Evolutionary conservation across 2,888 invertebrate species (phyloP), one percentile per base, ranked within the genome.

Genomic region (Epirrhoe tristata): DNA sequence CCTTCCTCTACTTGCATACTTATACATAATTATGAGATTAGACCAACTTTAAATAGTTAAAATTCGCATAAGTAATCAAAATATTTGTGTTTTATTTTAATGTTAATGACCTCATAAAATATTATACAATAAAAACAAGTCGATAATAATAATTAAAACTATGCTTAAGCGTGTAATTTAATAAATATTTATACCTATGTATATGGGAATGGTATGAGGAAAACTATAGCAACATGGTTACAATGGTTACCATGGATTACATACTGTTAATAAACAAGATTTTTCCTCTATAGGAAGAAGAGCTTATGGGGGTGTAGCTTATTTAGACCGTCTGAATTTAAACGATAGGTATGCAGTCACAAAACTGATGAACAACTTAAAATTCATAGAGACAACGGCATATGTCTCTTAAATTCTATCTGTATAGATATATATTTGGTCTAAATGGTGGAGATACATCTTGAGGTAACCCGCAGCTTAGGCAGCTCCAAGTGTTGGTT

Each of bases 201-300:
- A 6, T 51, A 62, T 39, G 62, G 55, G 43, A 34, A 62, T 53
- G 36, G 51, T 8, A 58, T 63, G 39, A 58, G 56, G 56, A 61
- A 61, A 54, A 54, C 17, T 0, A 48, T 12, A 16, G 16, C 17
- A 43, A 56, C 24, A 24, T 3, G 24, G 24, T 24, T 24, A 36
- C 6, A 39, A 58, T 34, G 5, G 8, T 8, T 36, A 62, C 50
- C 55, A 36, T 62, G 24, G 14, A 36, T 6, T 32, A 50, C 8
- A 50, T 50, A 16, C 12, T 16, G 16, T 48, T 43, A 2, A 48
- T 48, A 16, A 48, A 48, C 48, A 43, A 43, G 12, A 43, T 43
- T 43, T 43, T 43, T 43, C 12, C 39, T 12, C 5, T 12, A 12
- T 24, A 24, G 24, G 3, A 24, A 24, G 24, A 24, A 2, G 24